These are phyloP conservation scores for Atherinomorus stipes DNA, from an alignment of 2,113 vertebrate species.

Conservation along the genomic window DNA sequence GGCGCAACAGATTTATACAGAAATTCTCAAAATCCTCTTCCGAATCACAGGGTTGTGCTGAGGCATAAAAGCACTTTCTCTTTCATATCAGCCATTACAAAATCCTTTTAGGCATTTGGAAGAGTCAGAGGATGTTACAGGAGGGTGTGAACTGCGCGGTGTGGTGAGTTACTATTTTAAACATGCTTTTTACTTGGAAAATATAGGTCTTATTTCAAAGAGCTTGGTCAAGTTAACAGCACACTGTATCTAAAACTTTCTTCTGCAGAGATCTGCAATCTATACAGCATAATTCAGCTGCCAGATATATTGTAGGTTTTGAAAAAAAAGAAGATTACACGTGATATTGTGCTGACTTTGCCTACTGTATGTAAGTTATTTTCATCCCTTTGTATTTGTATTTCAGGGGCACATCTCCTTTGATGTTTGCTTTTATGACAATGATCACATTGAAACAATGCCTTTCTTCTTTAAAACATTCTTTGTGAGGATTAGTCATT, in stretches of 20 bases:
- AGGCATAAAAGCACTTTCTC: background rate
- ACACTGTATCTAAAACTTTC: background rate
- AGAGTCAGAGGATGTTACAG: conserved; percentile 23
- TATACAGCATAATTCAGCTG: background rate
- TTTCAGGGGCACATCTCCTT: background rate
- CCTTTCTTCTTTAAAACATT: conserved; percentile 1
- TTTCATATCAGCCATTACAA: conserved; percentile 31
- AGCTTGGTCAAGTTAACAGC: background rate
- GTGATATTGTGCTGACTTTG: background rate
- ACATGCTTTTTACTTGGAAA: conserved; percentile 3
- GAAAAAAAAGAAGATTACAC: background rate
- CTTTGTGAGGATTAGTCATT: conserved; percentile 28
- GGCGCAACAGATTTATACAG: background rate
- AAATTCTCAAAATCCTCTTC: background rate
- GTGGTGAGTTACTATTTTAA: conserved; percentile 18
- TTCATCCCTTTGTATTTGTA: background rate
- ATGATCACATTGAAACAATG: conserved; percentile 19
- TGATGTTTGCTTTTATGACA: background rate
- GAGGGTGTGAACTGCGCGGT: conserved; percentile 16
- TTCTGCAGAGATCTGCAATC: conserved; percentile 3
- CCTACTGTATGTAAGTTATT: background rate
- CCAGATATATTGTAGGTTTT: conserved; percentile 26
- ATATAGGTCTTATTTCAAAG: conserved; percentile 1
- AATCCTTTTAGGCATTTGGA: conserved; percentile 34
- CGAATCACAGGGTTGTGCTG: background rate